Conservation (phyloP, 2,797 vertebrate species). For the Orestias chungarensis region DNA sequence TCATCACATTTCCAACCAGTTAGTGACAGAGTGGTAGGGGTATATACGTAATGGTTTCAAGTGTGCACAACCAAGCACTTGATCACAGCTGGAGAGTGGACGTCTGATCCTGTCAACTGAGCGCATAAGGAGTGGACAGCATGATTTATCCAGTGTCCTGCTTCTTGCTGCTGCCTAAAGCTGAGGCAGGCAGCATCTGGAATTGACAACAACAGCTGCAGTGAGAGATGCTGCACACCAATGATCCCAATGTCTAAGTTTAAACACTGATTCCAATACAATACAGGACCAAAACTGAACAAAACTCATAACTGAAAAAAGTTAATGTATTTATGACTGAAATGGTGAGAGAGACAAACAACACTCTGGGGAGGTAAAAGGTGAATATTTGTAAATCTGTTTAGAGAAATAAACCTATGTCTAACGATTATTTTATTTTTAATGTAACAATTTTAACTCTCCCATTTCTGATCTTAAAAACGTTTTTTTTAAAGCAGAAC, state of each 20-base stretch:
- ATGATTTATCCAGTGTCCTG: constrained; percentile 64
- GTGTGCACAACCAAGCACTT: constrained; percentile 43
- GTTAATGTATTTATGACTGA: no score
- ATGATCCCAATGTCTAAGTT: not conserved
- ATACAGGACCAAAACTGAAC: not conserved
- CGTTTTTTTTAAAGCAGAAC: no score
- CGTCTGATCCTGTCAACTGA: constrained; percentile 68
- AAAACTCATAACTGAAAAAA: no score
- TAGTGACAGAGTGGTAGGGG: constrained; percentile 42
- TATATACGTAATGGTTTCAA: constrained; percentile 47
- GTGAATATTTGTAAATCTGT: not conserved
- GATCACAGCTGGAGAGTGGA: constrained; percentile 64
- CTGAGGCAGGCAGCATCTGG: constrained; percentile 48
- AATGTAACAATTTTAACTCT: not conserved
- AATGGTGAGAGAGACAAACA: not conserved
- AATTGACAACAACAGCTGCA: constrained; percentile 42
- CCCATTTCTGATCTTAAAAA: no score
- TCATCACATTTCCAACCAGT: constrained; percentile 35
- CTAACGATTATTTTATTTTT: not conserved
- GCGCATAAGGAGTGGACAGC: constrained; percentile 60
- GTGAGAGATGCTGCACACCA: not conserved
- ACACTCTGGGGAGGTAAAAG: not conserved
- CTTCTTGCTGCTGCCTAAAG: constrained; percentile 41
- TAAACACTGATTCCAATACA: not conserved
- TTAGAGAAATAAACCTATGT: not conserved